Conservation (phyloP, 23 tunicate genomes). For the Botrylloides violaceus region DNA sequence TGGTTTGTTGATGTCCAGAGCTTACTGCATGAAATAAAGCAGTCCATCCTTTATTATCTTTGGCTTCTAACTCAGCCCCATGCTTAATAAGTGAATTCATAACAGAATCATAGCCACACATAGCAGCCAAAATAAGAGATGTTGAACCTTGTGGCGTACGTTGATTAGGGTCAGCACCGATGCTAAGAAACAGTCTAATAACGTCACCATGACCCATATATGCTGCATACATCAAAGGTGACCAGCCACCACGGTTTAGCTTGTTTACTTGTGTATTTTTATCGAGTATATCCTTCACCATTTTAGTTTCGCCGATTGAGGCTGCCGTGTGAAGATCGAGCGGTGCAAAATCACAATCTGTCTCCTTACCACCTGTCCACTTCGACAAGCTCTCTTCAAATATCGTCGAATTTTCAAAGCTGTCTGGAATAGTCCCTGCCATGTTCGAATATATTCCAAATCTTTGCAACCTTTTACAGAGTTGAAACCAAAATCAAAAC, state of each 20-base stretch:
- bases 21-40: slow-evolving; percentile 92
- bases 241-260: slow-evolving; percentile 67
- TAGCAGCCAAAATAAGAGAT: slow-evolving; percentile 68
- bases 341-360: slow-evolving; percentile 52
- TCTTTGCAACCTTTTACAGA: no score
- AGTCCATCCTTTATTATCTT: slow-evolving; percentile 77
- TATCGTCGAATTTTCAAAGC: slow-evolving; percentile 62
- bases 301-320: slow-evolving; percentile 73
- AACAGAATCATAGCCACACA: slow-evolving; percentile 80
- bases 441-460: no score
- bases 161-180: slow-evolving; percentile 71
- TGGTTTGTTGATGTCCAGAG: slow-evolving; percentile 92
- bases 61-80: slow-evolving; percentile 64
- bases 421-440: background rate
- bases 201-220: slow-evolving; percentile 86
- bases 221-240: slow-evolving; percentile 81
- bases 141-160: slow-evolving; percentile 54
- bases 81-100: slow-evolving; percentile 28
- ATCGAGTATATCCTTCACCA: slow-evolving; percentile 66
- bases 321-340: slow-evolving; percentile 85
- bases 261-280: slow-evolving; percentile 14
- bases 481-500: no score
- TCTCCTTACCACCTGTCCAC: slow-evolving; percentile 79
- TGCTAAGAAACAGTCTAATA: slow-evolving; percentile 34
- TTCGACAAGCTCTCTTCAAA: slow-evolving; percentile 70